Evolutionary conservation across 2,888 invertebrate genomes (phyloP), one percentile per base, ranked within the genome.

Genomic region (Ectobius pallidus): DNA sequence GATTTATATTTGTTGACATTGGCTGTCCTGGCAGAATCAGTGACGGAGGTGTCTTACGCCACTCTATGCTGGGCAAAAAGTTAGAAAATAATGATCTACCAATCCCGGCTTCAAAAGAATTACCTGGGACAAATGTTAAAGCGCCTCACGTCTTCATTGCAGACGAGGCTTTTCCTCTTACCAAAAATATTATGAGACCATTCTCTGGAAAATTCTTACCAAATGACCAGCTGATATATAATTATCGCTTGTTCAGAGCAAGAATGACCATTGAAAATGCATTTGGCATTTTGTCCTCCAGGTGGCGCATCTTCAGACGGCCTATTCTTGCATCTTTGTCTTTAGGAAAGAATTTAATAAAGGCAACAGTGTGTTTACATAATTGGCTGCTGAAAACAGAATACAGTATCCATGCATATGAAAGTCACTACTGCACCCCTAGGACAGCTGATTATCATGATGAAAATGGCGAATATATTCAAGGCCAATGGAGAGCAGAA

Each of bases 21-120:
- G 80, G 81, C 30, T 76, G 76, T 62, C 78, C 77, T 75, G 80
- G 80, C 7, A 77, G 77, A 68, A 77, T 78, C 73, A 79, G 79
- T 77, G 80, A 81, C 75, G 79, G 79, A 14, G 79, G 78, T n/a
- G 73, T 79, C 34, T 78, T 78, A 69, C 55, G 71, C 69, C 52
- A 42, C n/a, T 77, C 71, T 32, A 46, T 49, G 34, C 71, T 79
- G 61, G 77, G 75, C 34, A 49, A 68, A 46, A 49, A 52, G 55
- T 34, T 78, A 34, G 18, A 63, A 70, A 77, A 76, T 58, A 75
- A 73, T 30, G 72, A 76, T 71, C 73, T 79, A 70, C 80, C 79
- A 39, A 71, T 67, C 75, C 62, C 62, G 1, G 3, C 16, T 9
- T 32, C 77, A 69, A 74, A 73, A 70, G 39, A 70, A 62, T 74